These are phyloP conservation scores for Herpailurus yagouaroundi DNA, from an alignment of 2,113 vertebrate genomes.

Conservation along the genomic window DNA sequence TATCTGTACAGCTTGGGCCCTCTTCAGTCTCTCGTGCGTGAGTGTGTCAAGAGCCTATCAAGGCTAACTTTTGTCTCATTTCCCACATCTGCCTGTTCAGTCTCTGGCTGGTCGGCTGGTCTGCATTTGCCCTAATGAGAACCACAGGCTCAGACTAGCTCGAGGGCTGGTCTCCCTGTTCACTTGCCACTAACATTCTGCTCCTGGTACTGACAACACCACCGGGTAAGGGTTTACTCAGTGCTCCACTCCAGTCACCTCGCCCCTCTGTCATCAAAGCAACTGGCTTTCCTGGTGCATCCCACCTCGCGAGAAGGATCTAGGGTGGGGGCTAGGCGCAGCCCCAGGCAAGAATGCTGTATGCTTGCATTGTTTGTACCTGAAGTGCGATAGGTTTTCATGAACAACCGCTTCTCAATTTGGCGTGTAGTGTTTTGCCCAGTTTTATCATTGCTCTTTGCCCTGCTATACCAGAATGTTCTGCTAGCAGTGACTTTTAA, in stretches of 20 bases:
- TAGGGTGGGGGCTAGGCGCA: neutral
- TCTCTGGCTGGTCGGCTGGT: neutral
- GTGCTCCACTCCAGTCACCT: neutral
- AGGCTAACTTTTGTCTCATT: too few relatives aligned
- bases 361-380: neutral
- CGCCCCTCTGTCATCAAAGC: neutral
- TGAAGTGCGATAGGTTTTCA: neutral
- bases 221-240: neutral
- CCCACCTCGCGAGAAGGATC: neutral
- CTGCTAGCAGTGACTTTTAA: neutral
- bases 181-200: neutral
- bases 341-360: neutral
- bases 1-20: neutral
- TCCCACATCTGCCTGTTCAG: neutral
- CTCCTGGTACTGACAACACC: neutral
- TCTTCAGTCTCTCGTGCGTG: neutral
- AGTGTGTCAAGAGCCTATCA: neutral
- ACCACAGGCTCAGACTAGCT: too few relatives aligned
- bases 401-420: neutral
- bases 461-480: neutral
- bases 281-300: neutral
- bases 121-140: neutral
- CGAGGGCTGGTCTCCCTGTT: too few relatives aligned
- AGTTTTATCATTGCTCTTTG: neutral
- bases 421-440: neutral